Conservation (phyloP, 2,797 vertebrate species). For the Onychomys arenicola region DNA sequence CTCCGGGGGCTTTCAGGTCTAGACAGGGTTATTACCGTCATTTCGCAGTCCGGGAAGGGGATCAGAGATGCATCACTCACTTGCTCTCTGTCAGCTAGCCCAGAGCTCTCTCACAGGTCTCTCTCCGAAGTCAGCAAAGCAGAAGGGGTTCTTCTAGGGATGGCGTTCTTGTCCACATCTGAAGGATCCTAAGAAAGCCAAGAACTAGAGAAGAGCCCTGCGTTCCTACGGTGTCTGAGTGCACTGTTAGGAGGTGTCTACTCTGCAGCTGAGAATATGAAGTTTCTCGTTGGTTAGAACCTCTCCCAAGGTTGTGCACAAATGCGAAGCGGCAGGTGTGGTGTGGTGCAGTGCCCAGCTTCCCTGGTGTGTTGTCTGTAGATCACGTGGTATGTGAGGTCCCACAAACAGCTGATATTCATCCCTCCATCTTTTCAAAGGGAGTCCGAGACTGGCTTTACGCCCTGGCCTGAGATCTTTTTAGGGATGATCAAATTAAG, state of each 20-base stretch:
- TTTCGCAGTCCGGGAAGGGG: neutral
- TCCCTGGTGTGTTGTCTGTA: neutral
- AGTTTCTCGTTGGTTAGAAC: neutral
- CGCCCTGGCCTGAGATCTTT: neutral
- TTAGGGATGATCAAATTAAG: neutral
- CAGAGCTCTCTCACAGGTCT: neutral
- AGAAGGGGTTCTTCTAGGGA: neutral
- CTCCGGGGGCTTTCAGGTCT: neutral
- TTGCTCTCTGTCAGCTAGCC: fast-evolving
- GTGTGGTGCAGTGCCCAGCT: neutral
- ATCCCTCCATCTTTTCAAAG: neutral
- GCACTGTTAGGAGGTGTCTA: neutral
- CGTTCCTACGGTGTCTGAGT: fast-evolving
- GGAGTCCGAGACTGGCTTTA: neutral
- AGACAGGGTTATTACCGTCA: neutral
- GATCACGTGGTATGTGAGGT: too few relatives aligned
- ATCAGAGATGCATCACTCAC: fast-evolving
- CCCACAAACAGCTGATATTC: fast-evolving
- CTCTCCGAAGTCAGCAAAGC: neutral
- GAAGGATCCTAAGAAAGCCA: neutral
- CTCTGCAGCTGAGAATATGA: neutral
- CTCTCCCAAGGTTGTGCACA: neutral
- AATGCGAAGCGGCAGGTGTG: neutral
- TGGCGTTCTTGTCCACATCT: neutral
- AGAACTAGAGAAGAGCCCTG: neutral